These are phyloP conservation scores for Therioaphis trifolii DNA, from an alignment of 2,888 invertebrate species.

Conservation along the genomic window DNA sequence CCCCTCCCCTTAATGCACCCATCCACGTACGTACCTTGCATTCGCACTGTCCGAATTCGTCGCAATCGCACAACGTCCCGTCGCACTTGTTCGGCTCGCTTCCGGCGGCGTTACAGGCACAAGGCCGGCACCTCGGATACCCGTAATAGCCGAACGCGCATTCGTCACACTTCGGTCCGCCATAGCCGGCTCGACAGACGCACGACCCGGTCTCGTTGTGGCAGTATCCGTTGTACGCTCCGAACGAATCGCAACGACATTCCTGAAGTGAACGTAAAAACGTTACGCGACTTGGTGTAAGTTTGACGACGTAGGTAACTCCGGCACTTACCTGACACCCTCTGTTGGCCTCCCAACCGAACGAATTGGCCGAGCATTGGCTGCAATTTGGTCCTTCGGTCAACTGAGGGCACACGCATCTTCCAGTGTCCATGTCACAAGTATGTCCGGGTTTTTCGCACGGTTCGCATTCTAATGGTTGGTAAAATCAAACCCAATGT, in stretches of 20 bases:
- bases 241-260: constrained; percentile 80
- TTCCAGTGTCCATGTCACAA: constrained; percentile 89
- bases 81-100: constrained; percentile 68
- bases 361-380: constrained; percentile 83
- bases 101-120: constrained; percentile 81
- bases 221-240: constrained; percentile 78
- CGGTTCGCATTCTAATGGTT: constrained; percentile 81
- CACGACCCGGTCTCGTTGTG: constrained; percentile 79
- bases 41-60: constrained; percentile 83
- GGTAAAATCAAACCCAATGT: constrained; percentile 55
- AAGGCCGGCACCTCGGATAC: constrained; percentile 76
- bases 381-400: constrained; percentile 87
- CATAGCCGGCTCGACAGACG: constrained; percentile 79
- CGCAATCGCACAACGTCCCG: constrained; percentile 81
- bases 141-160: constrained; percentile 91
- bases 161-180: constrained; percentile 81
- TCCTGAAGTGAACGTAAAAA: constrained; percentile 68
- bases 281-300: neutral
- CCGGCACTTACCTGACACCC: constrained; percentile 76
- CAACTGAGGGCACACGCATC: constrained; percentile 90
- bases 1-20: too few species aligned
- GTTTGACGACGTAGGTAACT: too few species aligned
- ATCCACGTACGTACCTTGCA: constrained; percentile 87
- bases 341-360: constrained; percentile 79
- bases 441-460: constrained; percentile 86